Base-by-base conservation (phyloP, 2,888 invertebrate species). In the Linhomoeus sp. region DNA sequence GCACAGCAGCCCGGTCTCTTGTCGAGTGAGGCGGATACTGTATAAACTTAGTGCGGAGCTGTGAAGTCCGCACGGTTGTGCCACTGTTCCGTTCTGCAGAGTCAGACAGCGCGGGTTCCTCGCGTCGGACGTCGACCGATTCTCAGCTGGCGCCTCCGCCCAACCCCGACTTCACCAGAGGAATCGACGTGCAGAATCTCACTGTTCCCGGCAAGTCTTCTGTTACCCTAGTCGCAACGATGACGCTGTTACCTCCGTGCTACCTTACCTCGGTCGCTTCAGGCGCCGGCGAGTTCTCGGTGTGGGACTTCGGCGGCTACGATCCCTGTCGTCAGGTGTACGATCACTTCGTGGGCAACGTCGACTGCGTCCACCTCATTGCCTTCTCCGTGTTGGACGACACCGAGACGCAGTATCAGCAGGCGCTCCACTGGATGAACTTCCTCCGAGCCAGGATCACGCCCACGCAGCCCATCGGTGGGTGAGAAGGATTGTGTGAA, bases 231-330 rank as follows among this genome's bases (percentile, higher is more conserved):
- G 14, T 35, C n/a, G n/a, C n/a, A n/a, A n/a, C n/a, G n/a, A n/a
- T n/a, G n/a, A n/a, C n/a, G n/a, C n/a, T n/a, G n/a, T n/a, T n/a
- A n/a, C n/a, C n/a, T n/a, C n/a, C n/a, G n/a, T n/a, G n/a, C n/a
- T n/a, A n/a, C n/a, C n/a, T n/a, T n/a, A n/a, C n/a, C n/a, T n/a
- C n/a, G n/a, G n/a, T n/a, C n/a, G n/a, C n/a, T n/a, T n/a, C n/a
- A 56, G 74, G 72, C 50, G 71, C 74, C 20, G 77, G 78, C 29
- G 77, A 78, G 55, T 70, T 75, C 56, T 77, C 73, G 57, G 69
- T 75, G 29, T 80, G 79, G 79, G 80, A 80, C 61, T 78, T 80
- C 60, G 79, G 79, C 40, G 80, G 81, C 12, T 77, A 78, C 55
- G 78, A 79, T 61, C 76, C 75, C 38, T 81, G 79, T 66, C 63